Percentiles rank a stretch among this genome's conserved stretches.
Evolutionary conservation across 2,113 vertebrate species (phyloP).

Genomic region (Protobothrops mucrosquamatus): DNA sequence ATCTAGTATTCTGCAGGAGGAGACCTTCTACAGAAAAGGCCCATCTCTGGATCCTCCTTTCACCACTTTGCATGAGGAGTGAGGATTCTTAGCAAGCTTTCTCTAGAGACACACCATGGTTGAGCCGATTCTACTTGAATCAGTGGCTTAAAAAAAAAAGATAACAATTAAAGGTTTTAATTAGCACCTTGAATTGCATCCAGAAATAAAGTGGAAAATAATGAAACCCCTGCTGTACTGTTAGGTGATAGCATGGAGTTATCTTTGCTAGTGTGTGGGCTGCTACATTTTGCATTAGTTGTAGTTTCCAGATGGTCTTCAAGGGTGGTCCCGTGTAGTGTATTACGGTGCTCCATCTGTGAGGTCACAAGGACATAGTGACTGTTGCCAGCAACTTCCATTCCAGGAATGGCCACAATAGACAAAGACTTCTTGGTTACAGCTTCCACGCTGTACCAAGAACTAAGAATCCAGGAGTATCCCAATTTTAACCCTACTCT

Average conservation of each 20-base stretch:
- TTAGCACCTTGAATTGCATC: neutral
- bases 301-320: neutral
- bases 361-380: neutral
- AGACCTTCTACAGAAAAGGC: neutral
- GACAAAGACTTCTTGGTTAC: neutral
- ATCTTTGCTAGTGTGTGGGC: neutral
- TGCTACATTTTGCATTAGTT: neutral
- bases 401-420: neutral
- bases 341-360: neutral
- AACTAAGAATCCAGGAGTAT: neutral
- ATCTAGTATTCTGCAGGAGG: neutral
- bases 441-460: neutral
- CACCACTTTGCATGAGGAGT: neutral
- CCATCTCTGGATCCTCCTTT: neutral
- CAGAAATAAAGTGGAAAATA: neutral
- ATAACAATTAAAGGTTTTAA: neutral
- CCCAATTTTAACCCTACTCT: neutral
- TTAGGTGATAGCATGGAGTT: neutral
- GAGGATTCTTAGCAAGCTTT: neutral
- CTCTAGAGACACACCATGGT: neutral
- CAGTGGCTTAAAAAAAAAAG: neutral
- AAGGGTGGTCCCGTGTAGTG: neutral
- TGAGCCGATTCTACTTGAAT: neutral
- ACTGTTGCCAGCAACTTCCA: neutral
- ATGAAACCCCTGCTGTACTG: neutral